Base-by-base conservation (phyloP, 2,113 vertebrate species). In the Danionella cerebrum region DNA sequence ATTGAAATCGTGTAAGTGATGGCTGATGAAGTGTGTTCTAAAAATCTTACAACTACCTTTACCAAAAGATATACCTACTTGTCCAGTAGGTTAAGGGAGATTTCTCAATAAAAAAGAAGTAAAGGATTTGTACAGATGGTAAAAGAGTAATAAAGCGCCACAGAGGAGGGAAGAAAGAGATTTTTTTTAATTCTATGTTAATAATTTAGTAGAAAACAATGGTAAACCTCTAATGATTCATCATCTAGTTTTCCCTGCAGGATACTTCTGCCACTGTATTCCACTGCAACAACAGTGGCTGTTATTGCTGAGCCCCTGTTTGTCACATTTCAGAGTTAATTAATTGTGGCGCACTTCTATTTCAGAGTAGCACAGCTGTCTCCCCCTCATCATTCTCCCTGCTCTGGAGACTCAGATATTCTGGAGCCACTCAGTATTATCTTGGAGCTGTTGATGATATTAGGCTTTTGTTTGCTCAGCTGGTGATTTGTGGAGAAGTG, bases 281-380 rank as follows among this genome's bases (percentile, higher is more conserved):
- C 51, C 59, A 21, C 51, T 64, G 48, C 47, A 65, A 22, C 65
- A 47, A 24, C 42, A 29, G 66, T 29, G 2, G 6, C 6, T 24
- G 48, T 63, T 48, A 71, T 66, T 63, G 6, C 54, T 16, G 36
- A 53, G 18, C 38, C 39, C 25, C 54, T 41, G 35, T 65, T 70
- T 21, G 22, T 55, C 72, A 67, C 29, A 18, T 69, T 65, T 44
- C 7, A 39, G 57, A 65, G 64, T 48, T 62, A 70, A 71, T 70
- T 63, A 71, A 64, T 71, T 44, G 39, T 44, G 25, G 45, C 44
- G 48, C 22, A 48, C 44, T 59, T 54, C 22, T 48, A 2, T 60
- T 70, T 74, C 29, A 31, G 27, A 66, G 55, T 24, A 11, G n/a
- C 21, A 70, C 22, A 39, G 1, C 60, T 5, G 13, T 63, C 21